Evolutionary conservation across 2,113 vertebrate genomes (phyloP).

Genomic region (Callospermophilus lateralis): DNA sequence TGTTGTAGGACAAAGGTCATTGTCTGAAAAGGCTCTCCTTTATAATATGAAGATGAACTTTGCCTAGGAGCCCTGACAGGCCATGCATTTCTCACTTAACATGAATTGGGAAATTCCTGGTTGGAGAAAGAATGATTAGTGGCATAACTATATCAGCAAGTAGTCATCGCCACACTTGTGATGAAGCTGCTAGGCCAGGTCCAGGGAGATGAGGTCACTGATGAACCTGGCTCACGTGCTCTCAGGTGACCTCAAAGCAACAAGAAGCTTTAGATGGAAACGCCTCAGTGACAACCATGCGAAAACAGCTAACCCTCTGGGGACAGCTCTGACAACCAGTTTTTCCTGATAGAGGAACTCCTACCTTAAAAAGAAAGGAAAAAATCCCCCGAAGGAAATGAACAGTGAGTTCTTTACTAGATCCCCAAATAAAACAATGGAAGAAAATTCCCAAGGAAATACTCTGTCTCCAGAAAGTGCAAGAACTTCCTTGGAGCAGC

Average conservation of each 20-base stretch:
- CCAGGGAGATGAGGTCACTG: constrained; percentile 54
- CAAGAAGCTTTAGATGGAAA: neutral
- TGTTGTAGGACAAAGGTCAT: neutral
- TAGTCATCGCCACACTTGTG: neutral
- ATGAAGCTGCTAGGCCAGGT: constrained; percentile 16
- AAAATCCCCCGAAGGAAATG: constrained; percentile 63
- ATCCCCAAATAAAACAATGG: constrained; percentile 70
- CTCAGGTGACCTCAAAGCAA: constrained; percentile 3
- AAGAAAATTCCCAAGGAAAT: constrained; percentile 79
- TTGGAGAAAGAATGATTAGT: constrained; percentile 37
- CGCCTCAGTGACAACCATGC: neutral
- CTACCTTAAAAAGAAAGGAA: neutral
- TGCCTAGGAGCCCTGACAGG: neutral
- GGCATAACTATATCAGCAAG: neutral
- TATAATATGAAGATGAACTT: neutral
- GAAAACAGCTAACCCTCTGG: neutral
- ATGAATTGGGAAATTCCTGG: constrained; percentile 34
- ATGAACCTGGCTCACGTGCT: neutral
- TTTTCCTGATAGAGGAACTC: constrained; percentile 28
- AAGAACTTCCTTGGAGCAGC: neutral
- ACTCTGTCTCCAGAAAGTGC: neutral
- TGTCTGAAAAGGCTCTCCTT: neutral
- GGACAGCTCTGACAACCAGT: neutral
- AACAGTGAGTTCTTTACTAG: neutral
- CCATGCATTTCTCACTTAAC: neutral